Evolutionary conservation across 2,888 invertebrate species (phyloP), one percentile per base, ranked within the genome.

Genomic region (Leucoptera coffeella): DNA sequence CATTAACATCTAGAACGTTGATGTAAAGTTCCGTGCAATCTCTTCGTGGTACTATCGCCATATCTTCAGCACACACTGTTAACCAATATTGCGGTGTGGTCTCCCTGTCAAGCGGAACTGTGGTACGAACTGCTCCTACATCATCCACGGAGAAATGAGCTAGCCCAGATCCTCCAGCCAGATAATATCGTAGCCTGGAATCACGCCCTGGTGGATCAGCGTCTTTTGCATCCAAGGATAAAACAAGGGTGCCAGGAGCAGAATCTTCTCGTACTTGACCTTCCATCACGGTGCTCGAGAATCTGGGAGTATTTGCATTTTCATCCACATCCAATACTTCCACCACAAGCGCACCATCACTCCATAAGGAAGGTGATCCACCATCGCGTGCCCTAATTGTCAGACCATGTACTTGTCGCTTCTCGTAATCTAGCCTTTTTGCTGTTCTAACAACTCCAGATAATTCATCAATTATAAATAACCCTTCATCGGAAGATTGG

Each of bases 251-350:
- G 29, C 86, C 89, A 22, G 81, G 71, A 4, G 85, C 78, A 42
- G 80, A 77, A 56, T 91, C 92, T 64, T 96, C 95, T 30, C 62
- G 69, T 34, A 95, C 85, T 38, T 69, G 72, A 26, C 85, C 86
- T 32, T 75, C 61, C 34, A 85, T 64, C 37, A 90, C 88, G 44
- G 84, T 85, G 51, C 87, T 88, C 27, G 76, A 75, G 56, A 95
- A 95, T 36, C 73, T 69, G 2, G 95, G 93, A 28, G 90, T 74
- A 56, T 82, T 80, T 29, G 81, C 71, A 60, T 95, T 95, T 62
- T 95, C 95, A 62, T 96, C 92, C 11, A 95, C 94, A 62, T 96
- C 95, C 38, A 88, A 84, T 33, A 91, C 78, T 59, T 93, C 90
- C 28, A 96, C 78, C 27, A 85, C 77, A 17, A 96, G 77, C 31